phyloP scores from a whole-genome alignment of 2,888 invertebrate genomes.

The Philaethria dido region DNA sequence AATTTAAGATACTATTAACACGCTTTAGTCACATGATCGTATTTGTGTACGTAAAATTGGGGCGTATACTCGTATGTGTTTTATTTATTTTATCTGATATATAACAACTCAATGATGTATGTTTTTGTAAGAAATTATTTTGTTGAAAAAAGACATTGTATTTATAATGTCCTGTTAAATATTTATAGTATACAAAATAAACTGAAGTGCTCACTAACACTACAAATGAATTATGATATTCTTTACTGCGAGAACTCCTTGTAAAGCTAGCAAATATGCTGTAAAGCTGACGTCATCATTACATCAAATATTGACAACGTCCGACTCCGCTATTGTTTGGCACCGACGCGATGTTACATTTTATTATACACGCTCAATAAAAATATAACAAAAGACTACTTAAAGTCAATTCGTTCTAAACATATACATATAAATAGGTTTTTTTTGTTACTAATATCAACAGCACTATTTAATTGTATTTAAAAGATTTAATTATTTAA shows the following conservation, averaged over 20 bases:
- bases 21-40: constrained; percentile 22
- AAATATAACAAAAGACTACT: neutral
- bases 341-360: constrained; percentile 30
- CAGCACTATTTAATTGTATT: too few species aligned
- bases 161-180: neutral
- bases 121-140: neutral
- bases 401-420: neutral
- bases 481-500: too few species aligned
- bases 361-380: constrained; percentile 22
- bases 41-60: constrained; percentile 19
- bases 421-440: neutral
- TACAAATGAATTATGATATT: constrained; percentile 1
- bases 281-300: constrained; percentile 56
- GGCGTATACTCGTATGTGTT: neutral
- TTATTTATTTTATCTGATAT: constrained; percentile 11
- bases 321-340: constrained; percentile 50
- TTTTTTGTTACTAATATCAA: neutral
- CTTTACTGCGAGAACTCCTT: neutral
- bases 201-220: neutral
- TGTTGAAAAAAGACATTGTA: neutral
- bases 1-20: constrained; percentile 10
- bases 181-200: neutral
- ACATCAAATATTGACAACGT: constrained; percentile 60
- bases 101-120: neutral
- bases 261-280: neutral